Conservation (phyloP, 2,113 vertebrate genomes). For the Ceyx margarethae region DNA sequence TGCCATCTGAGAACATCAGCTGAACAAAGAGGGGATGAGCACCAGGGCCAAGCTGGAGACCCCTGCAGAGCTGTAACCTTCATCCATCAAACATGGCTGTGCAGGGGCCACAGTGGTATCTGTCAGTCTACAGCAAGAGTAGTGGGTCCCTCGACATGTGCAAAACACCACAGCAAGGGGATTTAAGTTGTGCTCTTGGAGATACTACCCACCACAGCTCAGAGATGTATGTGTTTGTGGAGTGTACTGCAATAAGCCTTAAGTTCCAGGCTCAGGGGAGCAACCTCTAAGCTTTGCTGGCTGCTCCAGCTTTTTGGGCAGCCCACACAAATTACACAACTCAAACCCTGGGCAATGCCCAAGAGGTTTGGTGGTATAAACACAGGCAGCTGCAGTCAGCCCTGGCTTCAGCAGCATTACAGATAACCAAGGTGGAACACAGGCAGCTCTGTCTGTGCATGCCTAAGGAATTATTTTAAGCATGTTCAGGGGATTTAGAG, state of each 20-base stretch:
- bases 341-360: neutral
- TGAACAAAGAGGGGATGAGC: neutral
- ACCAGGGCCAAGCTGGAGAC: neutral
- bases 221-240: rapidly evolving
- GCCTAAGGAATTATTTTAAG: neutral
- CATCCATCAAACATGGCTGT: constrained; percentile 1
- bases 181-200: neutral
- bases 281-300: neutral
- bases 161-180: neutral
- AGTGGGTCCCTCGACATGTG: neutral
- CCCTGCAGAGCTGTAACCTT: neutral
- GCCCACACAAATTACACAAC: neutral
- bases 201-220: neutral
- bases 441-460: neutral
- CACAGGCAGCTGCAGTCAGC: neutral
- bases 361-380: neutral
- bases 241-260: neutral
- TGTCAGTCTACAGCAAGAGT: neutral
- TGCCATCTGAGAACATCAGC: neutral
- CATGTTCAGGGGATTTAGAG: neutral
- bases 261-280: neutral
- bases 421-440: neutral
- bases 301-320: neutral
- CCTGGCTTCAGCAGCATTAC: neutral
- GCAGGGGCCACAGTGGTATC: neutral